Evolutionary conservation across 2,113 vertebrate species (phyloP).

Genomic region (Lutjanus erythropterus): DNA sequence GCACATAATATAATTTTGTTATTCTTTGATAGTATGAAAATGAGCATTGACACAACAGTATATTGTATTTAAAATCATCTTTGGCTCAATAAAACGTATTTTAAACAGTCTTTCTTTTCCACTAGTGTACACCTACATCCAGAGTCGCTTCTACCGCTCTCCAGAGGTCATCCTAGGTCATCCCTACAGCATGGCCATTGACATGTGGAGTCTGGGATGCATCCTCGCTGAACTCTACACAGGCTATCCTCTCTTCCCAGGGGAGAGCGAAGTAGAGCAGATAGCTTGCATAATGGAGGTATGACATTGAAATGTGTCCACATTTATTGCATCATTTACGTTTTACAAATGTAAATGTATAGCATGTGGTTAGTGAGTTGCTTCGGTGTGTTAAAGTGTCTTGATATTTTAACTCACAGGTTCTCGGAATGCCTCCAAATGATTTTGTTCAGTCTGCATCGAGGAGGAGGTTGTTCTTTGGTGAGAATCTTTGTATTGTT

Average conservation of each 20-base stretch:
- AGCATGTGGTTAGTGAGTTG: not conserved
- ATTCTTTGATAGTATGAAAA: too few species aligned
- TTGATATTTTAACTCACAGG: conserved; percentile 79
- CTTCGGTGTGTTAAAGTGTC: not conserved
- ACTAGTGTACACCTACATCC: conserved; percentile 94
- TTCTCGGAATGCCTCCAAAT: conserved; percentile 91
- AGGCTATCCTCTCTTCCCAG: conserved; percentile 92
- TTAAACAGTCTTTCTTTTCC: not conserved
- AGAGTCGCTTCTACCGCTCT: conserved; percentile 95
- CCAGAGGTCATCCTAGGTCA: conserved; percentile 96
- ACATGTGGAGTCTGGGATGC: conserved; percentile 98
- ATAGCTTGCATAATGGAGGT: conserved; percentile 98
- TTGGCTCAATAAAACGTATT: too few species aligned
- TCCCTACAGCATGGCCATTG: conserved; percentile 94
- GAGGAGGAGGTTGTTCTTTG: conserved; percentile 90
- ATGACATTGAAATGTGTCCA: not conserved
- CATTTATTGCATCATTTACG: not conserved
- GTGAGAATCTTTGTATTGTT: conserved; percentile 82
- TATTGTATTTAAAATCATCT: too few species aligned
- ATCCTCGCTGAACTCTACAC: conserved; percentile 93
- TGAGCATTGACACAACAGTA: too few species aligned
- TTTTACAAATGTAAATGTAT: not conserved
- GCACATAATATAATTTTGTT: too few species aligned
- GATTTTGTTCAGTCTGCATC: conserved; percentile 91
- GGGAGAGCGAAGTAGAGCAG: conserved; percentile 94